These are phyloP conservation scores for Mastomys coucha DNA, from an alignment of 2,113 vertebrate species.

Conservation along the genomic window DNA sequence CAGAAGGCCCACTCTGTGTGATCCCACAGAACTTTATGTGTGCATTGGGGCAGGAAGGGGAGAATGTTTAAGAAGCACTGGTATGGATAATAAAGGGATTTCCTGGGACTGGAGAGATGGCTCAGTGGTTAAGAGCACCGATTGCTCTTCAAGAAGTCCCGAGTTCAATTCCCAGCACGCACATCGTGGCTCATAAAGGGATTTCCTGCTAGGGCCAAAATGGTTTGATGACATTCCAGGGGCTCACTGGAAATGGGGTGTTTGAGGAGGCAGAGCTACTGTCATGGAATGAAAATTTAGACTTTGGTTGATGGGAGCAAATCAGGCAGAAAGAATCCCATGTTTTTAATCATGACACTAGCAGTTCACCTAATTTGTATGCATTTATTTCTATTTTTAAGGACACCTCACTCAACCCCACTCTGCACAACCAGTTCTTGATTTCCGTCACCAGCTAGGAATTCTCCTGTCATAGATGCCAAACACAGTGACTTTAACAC, in stretches of 20 bases:
- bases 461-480: neutral
- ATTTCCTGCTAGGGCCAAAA: neutral
- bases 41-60: too few species aligned
- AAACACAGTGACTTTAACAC: neutral
- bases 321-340: neutral
- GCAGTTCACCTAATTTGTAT: neutral
- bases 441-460: neutral
- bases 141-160: too few species aligned
- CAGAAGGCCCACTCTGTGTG: neutral
- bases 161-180: too few species aligned
- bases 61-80: too few species aligned
- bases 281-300: neutral
- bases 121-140: too few species aligned
- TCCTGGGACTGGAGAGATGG: too few species aligned
- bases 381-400: neutral
- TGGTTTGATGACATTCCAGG: neutral
- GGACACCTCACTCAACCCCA: neutral
- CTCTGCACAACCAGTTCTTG: neutral
- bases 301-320: neutral
- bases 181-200: neutral
- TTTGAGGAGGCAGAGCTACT: neutral
- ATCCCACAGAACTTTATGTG: too few species aligned
- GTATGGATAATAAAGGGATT: too few species aligned
- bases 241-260: neutral
- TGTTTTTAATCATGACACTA: neutral